Conservation (phyloP, 2,113 vertebrate species). For the Centropus unirufus region DNA sequence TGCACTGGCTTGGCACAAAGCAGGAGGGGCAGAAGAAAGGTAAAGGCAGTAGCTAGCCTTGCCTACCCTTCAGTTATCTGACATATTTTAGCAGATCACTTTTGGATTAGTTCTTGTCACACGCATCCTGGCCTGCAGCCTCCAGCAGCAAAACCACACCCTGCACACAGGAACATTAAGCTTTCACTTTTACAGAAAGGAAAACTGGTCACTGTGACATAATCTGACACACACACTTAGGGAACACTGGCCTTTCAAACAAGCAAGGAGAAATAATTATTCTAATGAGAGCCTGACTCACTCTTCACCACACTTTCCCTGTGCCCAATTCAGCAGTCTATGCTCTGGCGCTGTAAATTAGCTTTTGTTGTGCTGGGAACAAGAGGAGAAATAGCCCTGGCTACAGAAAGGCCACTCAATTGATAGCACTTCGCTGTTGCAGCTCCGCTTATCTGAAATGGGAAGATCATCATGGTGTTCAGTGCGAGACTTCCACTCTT, state of each 20-base stretch:
- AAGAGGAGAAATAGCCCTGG: neutral
- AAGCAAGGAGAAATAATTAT: neutral
- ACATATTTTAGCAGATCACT: neutral
- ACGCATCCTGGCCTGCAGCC: neutral
- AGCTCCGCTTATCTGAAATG: neutral
- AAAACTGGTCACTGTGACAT: slow-evolving; percentile 7
- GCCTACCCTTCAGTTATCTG: neutral
- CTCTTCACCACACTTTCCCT: neutral
- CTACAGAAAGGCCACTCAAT: neutral
- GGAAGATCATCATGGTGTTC: neutral
- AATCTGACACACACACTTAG: neutral
- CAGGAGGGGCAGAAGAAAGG: neutral
- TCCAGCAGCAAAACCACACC: neutral
- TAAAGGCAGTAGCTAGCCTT: neutral
- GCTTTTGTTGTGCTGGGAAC: neutral
- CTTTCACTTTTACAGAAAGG: neutral
- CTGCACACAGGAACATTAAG: neutral
- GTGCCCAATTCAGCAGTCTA: neutral
- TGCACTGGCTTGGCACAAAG: neutral
- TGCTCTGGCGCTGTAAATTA: neutral
- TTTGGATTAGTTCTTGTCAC: neutral
- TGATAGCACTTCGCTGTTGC: neutral
- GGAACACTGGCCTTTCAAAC: neutral
- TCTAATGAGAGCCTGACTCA: slow-evolving; percentile 22
- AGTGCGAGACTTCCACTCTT: neutral